These are phyloP conservation scores for Acrossocheilus fasciatus DNA, from an alignment of 2,797 vertebrate species.

Conservation along the genomic window DNA sequence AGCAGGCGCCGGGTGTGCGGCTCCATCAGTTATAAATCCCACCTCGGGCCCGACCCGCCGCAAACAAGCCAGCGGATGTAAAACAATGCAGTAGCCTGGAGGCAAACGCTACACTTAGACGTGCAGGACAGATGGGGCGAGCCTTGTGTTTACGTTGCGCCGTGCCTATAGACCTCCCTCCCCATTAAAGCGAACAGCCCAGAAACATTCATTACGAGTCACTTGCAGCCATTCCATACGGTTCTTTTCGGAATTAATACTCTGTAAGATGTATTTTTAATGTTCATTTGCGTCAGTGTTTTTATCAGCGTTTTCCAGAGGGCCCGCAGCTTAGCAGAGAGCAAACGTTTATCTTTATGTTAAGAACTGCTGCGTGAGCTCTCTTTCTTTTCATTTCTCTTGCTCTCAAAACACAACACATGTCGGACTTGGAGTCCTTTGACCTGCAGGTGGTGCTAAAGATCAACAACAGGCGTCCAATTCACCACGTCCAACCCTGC, in stretches of 20 bases:
- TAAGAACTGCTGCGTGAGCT: conserved; percentile 58
- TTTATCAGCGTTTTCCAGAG: conserved; percentile 72
- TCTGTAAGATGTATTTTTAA: conserved; percentile 73
- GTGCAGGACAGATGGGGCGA: conserved; percentile 34
- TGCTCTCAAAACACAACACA: conserved; percentile 51
- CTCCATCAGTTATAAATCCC: conserved; percentile 81
- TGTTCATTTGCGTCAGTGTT: conserved; percentile 70
- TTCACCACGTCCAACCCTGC: conserved; percentile 43
- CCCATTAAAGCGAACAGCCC: conserved; percentile 48
- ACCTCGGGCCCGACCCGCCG: conserved; percentile 74
- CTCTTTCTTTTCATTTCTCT: conserved; percentile 66
- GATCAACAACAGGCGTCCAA: conserved; percentile 68
- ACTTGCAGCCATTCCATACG: conserved; percentile 36
- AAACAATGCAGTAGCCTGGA: conserved; percentile 58
- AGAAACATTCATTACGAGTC: conserved; percentile 64
- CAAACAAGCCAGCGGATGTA: conserved; percentile 56
- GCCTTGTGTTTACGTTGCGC: conserved; percentile 4
- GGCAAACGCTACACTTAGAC: conserved; percentile 54
- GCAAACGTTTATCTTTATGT: conserved; percentile 66
- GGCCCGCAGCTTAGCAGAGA: conserved; percentile 72
- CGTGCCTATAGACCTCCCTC: conserved; percentile 29
- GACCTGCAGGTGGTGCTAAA: conserved; percentile 79
- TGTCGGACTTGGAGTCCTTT: conserved; percentile 23
- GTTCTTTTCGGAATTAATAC: conserved; percentile 61
- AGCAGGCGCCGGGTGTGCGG: conserved; percentile 74